Evolutionary conservation across 2,113 vertebrate species (phyloP).

Genomic region (Ceuthmochares aereus): DNA sequence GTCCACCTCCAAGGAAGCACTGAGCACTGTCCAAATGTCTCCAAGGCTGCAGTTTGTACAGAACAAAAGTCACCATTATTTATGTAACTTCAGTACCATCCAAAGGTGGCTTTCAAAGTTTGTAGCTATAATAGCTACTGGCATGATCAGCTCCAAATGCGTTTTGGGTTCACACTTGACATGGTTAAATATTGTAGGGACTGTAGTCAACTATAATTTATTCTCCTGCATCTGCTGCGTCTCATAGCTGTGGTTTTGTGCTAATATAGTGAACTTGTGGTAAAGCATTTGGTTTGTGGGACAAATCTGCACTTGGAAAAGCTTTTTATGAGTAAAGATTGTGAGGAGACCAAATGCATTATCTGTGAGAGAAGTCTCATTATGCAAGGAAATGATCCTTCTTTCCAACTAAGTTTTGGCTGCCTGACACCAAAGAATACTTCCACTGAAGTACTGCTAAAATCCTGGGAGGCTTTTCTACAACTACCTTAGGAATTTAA

Average conservation of each 20-base stretch:
- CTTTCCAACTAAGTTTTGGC: background rate
- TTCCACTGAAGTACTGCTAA: background rate
- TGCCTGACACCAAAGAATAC: background rate
- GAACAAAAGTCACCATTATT: background rate
- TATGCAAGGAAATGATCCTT: fast-evolving
- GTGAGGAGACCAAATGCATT: background rate
- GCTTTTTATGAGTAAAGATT: background rate
- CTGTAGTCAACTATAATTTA: background rate
- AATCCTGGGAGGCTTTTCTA: background rate
- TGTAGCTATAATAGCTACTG: background rate
- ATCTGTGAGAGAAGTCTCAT: background rate
- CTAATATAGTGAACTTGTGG: background rate
- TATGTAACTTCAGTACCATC: background rate
- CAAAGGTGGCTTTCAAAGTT: background rate
- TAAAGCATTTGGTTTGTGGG: background rate
- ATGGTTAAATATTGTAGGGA: background rate
- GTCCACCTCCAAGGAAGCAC: background rate
- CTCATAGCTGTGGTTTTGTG: background rate
- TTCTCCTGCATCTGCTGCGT: background rate
- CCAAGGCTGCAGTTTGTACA: background rate
- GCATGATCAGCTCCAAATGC: background rate
- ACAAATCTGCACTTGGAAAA: background rate
- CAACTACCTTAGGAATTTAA: background rate
- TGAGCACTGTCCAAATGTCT: background rate
- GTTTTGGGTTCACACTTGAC: background rate